Evolutionary conservation across 2,888 invertebrate genomes (phyloP).

Genomic region (Cecidostiba fungosa): DNA sequence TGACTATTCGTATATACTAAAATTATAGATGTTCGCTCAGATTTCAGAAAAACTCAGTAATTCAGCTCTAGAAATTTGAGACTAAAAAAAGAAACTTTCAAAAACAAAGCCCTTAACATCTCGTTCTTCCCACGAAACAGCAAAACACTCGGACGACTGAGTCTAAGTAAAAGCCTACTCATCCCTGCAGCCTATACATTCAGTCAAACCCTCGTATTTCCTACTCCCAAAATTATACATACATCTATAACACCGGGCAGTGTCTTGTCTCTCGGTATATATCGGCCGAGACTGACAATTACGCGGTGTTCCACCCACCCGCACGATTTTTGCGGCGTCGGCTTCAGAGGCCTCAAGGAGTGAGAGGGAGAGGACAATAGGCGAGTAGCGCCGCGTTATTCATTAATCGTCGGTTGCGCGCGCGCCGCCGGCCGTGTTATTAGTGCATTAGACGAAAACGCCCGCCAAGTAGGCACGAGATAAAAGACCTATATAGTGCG

Average conservation of each 20-base stretch:
- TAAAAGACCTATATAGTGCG: not conserved
- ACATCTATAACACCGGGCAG: constrained; percentile 30
- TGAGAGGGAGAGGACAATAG: constrained; percentile 45
- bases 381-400: constrained; percentile 57
- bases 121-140: not conserved
- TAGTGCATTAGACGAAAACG: constrained; percentile 79
- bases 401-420: constrained; percentile 77
- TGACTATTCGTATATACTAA: too few species aligned
- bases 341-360: not conserved
- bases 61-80: not conserved
- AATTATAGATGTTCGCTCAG: not conserved
- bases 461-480: constrained; percentile 65
- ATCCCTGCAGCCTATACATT: not conserved
- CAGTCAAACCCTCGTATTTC: constrained; percentile 31
- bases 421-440: constrained; percentile 75
- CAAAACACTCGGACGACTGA: not conserved
- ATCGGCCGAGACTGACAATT: constrained; percentile 60
- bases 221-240: constrained; percentile 48
- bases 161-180: constrained; percentile 32
- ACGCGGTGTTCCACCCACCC: constrained; percentile 60
- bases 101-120: not conserved
- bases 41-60: not conserved
- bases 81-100: not conserved
- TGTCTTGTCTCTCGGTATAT: not conserved
- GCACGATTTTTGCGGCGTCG: not conserved